Conservation (phyloP, 2,113 vertebrate species). For the Trochalopteron elliotii region DNA sequence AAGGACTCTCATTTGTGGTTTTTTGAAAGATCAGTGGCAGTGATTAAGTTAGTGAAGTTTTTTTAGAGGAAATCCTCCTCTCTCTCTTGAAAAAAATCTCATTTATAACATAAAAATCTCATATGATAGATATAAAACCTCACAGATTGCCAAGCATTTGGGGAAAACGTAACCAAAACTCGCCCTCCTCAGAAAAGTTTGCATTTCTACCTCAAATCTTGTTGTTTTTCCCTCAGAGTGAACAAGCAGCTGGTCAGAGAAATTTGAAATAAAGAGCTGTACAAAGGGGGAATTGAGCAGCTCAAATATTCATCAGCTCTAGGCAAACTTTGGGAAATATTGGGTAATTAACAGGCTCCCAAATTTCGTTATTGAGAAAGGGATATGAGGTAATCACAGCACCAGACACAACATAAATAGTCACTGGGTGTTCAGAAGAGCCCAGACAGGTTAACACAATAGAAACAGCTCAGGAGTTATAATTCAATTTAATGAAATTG, state of each 20-base stretch:
- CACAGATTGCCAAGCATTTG: not conserved
- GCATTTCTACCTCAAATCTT: not conserved
- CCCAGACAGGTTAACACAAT: not conserved
- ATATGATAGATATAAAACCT: too few relatives aligned
- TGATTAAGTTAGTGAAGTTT: not conserved
- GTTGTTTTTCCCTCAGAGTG: not conserved
- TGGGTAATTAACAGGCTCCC: not conserved
- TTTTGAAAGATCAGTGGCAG: not conserved
- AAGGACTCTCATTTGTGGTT: not conserved
- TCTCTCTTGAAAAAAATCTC: not conserved
- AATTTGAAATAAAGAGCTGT: not conserved
- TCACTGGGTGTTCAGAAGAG: not conserved
- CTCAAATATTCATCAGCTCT: too few relatives aligned
- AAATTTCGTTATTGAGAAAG: not conserved
- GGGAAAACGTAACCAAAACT: not conserved
- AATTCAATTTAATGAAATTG: not conserved
- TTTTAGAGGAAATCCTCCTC: not conserved
- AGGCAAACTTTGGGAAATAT: not conserved
- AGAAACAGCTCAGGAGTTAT: not conserved
- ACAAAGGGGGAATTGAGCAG: not conserved
- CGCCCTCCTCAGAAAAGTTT: not conserved
- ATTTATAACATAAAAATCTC: not conserved
- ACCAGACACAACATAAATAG: not conserved
- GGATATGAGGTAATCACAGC: not conserved
- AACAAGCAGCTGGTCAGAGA: not conserved